Evolutionary conservation across 2,797 vertebrate species (phyloP).

Genomic region (Crocodylus rhombifer): DNA sequence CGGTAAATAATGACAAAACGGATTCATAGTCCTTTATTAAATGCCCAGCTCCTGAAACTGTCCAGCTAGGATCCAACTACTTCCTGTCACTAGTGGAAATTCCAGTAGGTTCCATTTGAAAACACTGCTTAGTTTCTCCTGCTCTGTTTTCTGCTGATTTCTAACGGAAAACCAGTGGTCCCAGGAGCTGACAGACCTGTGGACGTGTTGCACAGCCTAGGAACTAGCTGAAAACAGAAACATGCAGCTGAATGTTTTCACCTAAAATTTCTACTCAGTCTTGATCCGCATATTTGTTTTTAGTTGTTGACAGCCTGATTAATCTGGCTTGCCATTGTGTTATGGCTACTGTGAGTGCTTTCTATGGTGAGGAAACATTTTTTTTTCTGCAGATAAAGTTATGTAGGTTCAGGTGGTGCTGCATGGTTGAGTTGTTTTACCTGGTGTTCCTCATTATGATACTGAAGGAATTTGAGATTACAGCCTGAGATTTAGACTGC

Average conservation of each 20-base stretch:
- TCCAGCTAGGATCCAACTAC: neutral
- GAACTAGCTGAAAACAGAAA: neutral
- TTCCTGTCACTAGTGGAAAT: neutral
- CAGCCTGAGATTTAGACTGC: neutral
- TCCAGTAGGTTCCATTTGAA: neutral
- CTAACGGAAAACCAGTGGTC: neutral
- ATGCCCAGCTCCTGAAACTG: neutral
- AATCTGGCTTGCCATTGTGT: no score
- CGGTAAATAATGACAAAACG: slow-evolving; percentile 83
- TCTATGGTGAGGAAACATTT: neutral
- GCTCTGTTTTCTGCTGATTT: neutral
- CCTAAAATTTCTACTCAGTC: neutral
- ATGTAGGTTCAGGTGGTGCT: neutral
- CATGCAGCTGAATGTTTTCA: neutral
- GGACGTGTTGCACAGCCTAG: neutral
- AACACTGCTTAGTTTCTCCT: neutral
- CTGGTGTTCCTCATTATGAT: neutral
- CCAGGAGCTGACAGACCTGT: neutral
- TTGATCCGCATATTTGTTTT: neutral
- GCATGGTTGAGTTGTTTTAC: neutral
- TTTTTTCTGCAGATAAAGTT: neutral
- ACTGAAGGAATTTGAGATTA: neutral
- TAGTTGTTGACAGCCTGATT: neutral
- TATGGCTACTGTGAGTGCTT: neutral
- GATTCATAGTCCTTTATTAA: neutral